phyloP scores from a whole-genome alignment of 2,797 vertebrate species.

The Brachyrhaphis roseni region DNA sequence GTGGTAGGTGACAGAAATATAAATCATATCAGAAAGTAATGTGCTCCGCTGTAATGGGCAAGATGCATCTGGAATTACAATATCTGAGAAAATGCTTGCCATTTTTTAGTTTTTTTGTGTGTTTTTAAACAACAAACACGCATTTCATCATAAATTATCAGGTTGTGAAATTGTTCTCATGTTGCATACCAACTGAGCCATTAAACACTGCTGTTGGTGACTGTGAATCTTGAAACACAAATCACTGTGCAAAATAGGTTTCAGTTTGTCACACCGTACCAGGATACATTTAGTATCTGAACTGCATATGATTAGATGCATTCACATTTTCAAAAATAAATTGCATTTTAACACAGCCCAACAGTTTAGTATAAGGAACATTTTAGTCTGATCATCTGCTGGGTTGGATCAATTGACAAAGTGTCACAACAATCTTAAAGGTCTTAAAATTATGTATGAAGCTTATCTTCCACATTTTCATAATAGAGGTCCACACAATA shows the following conservation, averaged over 20 bases:
- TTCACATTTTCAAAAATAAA: background rate
- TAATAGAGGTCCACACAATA: background rate
- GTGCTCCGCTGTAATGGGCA: slow-evolving; percentile 10
- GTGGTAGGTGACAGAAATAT: slow-evolving; percentile 30
- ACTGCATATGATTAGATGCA: slow-evolving; percentile 16
- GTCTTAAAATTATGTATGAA: background rate
- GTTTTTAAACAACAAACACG: slow-evolving; percentile 33
- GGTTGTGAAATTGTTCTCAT: slow-evolving; percentile 44
- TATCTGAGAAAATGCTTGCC: slow-evolving; percentile 1
- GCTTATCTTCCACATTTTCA: background rate
- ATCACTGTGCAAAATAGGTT: slow-evolving; percentile 14
- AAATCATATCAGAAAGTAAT: slow-evolving; percentile 43
- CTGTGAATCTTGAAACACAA: slow-evolving; percentile 22
- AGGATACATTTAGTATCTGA: slow-evolving; percentile 4
- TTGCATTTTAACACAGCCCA: background rate
- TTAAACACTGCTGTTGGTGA: slow-evolving; percentile 20
- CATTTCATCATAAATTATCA: slow-evolving; percentile 37
- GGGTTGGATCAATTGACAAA: background rate
- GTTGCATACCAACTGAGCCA: slow-evolving; percentile 18
- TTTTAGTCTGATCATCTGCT: background rate
- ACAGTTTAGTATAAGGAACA: background rate
- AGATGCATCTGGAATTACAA: slow-evolving; percentile 22
- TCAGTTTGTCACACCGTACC: slow-evolving; percentile 20
- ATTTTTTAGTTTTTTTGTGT: background rate
- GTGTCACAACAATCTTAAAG: background rate